Conservation (phyloP, 2,888 invertebrate genomes). For the Leptopilina drosophilae region DNA sequence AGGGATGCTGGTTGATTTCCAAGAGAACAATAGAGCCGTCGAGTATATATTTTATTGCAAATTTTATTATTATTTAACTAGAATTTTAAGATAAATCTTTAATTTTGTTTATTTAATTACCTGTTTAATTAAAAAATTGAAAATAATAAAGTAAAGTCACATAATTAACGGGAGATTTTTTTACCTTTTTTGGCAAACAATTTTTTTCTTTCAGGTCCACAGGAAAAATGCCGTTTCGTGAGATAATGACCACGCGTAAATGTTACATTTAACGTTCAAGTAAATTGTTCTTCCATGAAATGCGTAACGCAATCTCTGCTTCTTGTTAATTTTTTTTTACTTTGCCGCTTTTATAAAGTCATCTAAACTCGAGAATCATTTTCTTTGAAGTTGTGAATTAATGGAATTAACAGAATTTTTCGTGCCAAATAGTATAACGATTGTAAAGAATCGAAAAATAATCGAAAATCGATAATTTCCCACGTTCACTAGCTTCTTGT, state of each 20-base stretch:
- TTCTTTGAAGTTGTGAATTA: constrained; percentile 11
- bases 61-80: background rate
- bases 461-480: constrained; percentile 40
- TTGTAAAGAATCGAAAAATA: constrained; percentile 5
- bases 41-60: background rate
- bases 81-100: background rate
- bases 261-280: constrained; percentile 28
- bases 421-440: background rate
- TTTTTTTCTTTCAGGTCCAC: background rate
- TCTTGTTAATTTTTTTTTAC: constrained; percentile 6
- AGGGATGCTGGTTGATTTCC: background rate
- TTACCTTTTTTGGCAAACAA: background rate
- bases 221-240: constrained; percentile 27
- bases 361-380: constrained; percentile 30
- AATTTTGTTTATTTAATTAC: background rate
- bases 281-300: constrained; percentile 30
- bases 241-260: constrained; percentile 31
- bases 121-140: too few relatives aligned
- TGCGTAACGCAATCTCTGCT: constrained; percentile 32
- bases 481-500: constrained; percentile 23
- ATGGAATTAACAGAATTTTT: constrained; percentile 24
- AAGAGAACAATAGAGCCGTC: background rate
- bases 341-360: constrained; percentile 16
- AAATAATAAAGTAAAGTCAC: too few relatives aligned
- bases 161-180: too few relatives aligned